phyloP scores from a whole-genome alignment of 2,888 invertebrate species.

The Ormyrus labotus region DNA sequence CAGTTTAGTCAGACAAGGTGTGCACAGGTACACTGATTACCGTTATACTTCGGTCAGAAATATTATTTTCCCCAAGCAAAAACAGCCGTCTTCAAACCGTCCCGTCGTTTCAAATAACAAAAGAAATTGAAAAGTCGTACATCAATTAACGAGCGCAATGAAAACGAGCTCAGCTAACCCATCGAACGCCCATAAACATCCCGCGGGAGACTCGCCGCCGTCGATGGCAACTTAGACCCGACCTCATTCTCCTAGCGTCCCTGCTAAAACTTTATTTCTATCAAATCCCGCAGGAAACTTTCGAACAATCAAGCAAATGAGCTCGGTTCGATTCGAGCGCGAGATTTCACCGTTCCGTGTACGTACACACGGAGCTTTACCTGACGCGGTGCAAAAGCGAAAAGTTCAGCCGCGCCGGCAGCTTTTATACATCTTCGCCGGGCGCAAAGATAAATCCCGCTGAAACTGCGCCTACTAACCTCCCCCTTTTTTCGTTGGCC shows the following conservation, averaged over 20 bases:
- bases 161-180: no score
- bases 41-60: no score
- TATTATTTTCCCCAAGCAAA: no score
- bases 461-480: conserved; percentile 6
- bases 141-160: no score
- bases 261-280: background rate
- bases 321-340: conserved; percentile 27
- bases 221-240: conserved; percentile 16
- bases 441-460: conserved; percentile 40
- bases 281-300: background rate
- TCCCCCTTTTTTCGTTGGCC: conserved; percentile 7
- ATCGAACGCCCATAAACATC: conserved; percentile 7
- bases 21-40: no score
- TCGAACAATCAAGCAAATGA: conserved; percentile 36
- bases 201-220: background rate
- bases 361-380: no score
- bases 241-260: conserved; percentile 17
- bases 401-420: background rate
- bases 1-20: no score
- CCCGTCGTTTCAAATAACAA: no score
- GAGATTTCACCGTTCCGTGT: background rate
- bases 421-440: conserved; percentile 33
- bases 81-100: no score
- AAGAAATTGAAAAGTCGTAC: no score
- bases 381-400: background rate